These are phyloP conservation scores for Clepsis dumicolana DNA, from an alignment of 2,888 invertebrate species.

Conservation along the genomic window DNA sequence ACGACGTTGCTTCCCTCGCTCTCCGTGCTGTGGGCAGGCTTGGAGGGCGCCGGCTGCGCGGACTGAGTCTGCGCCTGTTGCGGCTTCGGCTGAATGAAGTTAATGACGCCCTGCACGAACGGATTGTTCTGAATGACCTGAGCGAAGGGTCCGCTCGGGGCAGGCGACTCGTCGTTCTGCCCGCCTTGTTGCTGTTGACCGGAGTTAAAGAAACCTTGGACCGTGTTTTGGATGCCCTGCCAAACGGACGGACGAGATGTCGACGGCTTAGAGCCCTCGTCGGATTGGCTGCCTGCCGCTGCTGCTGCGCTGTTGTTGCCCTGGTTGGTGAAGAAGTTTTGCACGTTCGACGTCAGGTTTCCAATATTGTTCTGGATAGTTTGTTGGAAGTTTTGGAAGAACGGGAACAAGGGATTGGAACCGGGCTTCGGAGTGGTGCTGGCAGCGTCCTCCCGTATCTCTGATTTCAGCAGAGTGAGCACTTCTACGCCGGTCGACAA, in stretches of 20 bases:
- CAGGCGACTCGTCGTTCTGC: conserved; percentile 43
- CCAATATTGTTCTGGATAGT: conserved; percentile 48
- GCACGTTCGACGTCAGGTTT: conserved; percentile 49
- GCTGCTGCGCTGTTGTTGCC: conserved; percentile 37
- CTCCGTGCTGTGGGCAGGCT: conserved; percentile 28
- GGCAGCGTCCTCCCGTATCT: conserved; percentile 43
- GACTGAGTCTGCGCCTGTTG: conserved; percentile 40
- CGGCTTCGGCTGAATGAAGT: conserved; percentile 45
- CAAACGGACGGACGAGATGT: conserved; percentile 47
- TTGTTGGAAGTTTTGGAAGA: conserved; percentile 49
- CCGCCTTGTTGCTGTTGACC: conserved; percentile 43
- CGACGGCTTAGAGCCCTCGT: conserved; percentile 43
- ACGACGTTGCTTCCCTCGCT: conserved; percentile 48
- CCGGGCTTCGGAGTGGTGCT: conserved; percentile 34
- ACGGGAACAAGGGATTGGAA: conserved; percentile 36
- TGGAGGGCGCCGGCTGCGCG: conserved; percentile 40
- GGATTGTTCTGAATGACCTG: conserved; percentile 58
- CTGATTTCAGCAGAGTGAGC: conserved; percentile 60
- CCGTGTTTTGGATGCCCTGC: conserved; percentile 50
- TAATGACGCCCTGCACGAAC: conserved; percentile 40
- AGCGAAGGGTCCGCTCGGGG: conserved; percentile 56
- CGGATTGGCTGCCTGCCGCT: conserved; percentile 49
- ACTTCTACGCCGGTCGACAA: conserved; percentile 65
- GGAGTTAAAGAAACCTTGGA: conserved; percentile 51
- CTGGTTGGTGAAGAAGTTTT: conserved; percentile 45